Evolutionary conservation across 1,140 invertebrate species (phyloP).

Genomic region (Ips nitidus): DNA sequence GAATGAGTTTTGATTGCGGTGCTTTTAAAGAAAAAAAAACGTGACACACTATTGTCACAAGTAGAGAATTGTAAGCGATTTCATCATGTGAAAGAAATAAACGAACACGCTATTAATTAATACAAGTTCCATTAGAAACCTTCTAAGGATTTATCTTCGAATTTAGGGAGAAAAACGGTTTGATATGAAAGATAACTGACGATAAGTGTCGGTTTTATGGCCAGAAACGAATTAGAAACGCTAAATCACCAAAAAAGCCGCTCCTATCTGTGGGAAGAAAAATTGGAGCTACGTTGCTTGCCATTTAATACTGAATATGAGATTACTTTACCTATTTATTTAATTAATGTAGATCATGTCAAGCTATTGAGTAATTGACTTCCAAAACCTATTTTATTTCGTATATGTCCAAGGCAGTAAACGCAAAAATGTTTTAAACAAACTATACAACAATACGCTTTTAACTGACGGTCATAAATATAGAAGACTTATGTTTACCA

Average conservation of each 20-base stretch:
- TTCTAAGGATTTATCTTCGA: slow-evolving; percentile 1
- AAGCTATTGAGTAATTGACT: no score
- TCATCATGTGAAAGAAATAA: not conserved
- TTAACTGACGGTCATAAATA: no score
- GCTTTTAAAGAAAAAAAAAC: not conserved
- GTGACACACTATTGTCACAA: not conserved
- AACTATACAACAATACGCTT: no score
- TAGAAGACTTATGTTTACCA: no score
- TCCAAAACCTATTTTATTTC: no score
- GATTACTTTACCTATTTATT: no score
- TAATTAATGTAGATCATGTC: no score
- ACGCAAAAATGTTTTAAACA: no score
- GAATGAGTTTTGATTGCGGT: not conserved
- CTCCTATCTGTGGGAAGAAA: not conserved
- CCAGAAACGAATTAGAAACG: slow-evolving; percentile 8
- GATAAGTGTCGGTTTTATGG: slow-evolving; percentile 19
- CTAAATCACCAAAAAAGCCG: slow-evolving; percentile 5
- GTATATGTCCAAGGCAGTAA: no score
- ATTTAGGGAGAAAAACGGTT: slow-evolving; percentile 3
- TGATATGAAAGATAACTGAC: slow-evolving; percentile 1
- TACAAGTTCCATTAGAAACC: not conserved
- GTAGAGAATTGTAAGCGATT: not conserved
- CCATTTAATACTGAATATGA: not conserved
- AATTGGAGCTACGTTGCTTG: not conserved
- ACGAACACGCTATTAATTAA: not conserved